Evolutionary conservation across 2,113 vertebrate genomes (phyloP).

Genomic region (Odontophorus gujanensis): DNA sequence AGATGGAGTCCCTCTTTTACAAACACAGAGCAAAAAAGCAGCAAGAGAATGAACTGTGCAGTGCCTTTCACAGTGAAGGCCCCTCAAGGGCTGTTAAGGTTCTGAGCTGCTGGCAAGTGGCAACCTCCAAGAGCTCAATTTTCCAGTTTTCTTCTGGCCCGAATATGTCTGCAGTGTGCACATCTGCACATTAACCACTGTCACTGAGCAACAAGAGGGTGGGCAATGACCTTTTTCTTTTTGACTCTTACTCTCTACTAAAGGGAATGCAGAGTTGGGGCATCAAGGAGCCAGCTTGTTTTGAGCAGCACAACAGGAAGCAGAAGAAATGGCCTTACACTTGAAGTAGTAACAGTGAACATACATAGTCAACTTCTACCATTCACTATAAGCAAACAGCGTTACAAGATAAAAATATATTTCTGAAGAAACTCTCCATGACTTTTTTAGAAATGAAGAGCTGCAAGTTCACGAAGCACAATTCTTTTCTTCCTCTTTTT

Average conservation of each 20-base stretch:
- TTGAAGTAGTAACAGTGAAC: neutral
- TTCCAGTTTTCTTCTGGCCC: neutral
- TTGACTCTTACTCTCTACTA: neutral
- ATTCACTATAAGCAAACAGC: neutral
- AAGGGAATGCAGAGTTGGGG: neutral
- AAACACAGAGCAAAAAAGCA: neutral
- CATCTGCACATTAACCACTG: neutral
- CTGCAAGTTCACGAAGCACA: fast-evolving
- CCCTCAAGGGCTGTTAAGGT: neutral
- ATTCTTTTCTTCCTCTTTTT: neutral
- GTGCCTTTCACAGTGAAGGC: neutral
- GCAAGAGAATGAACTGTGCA: neutral
- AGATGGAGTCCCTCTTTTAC: neutral
- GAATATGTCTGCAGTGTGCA: neutral
- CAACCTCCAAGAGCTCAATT: neutral
- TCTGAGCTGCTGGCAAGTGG: neutral
- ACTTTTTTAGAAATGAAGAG: neutral
- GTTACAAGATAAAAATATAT: neutral
- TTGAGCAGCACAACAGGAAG: constrained; percentile 3
- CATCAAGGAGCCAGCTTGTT: neutral
- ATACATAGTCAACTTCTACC: neutral
- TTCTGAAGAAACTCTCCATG: neutral
- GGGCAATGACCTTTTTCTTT: neutral
- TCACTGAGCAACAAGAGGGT: neutral
- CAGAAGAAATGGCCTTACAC: neutral